Evolutionary conservation across 2,113 vertebrate species (phyloP).

Genomic region (Tamias sibiricus): DNA sequence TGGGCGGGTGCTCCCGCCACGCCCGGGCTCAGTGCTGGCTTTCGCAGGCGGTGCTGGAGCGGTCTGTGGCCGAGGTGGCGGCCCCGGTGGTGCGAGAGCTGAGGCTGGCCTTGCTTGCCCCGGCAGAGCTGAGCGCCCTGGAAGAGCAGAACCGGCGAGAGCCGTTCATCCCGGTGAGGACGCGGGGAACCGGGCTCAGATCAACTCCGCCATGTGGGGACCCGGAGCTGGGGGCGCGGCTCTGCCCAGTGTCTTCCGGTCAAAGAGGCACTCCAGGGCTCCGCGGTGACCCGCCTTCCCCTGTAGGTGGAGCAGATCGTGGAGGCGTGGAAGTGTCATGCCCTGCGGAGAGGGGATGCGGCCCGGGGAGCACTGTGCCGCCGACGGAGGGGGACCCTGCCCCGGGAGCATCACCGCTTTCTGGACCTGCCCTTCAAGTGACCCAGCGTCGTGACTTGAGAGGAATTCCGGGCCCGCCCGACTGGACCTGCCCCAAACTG

Average conservation of each 20-base stretch:
- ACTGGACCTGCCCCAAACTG: not conserved
- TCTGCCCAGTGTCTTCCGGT: not conserved
- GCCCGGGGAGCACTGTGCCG: conserved; percentile 66
- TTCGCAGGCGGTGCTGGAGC: conserved; percentile 87
- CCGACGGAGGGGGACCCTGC: conserved; percentile 80
- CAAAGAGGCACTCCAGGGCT: not conserved
- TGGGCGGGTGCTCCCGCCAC: not conserved
- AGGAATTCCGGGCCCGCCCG: too few species aligned
- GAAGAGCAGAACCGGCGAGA: conserved; percentile 88
- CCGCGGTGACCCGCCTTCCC: conserved; percentile 56
- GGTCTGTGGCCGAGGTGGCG: conserved; percentile 84
- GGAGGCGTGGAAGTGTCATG: conserved; percentile 86
- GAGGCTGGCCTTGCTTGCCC: conserved; percentile 87
- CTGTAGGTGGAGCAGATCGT: conserved; percentile 85
- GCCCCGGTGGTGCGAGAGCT: conserved; percentile 84
- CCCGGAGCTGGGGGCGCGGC: too few species aligned
- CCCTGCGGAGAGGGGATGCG: conserved; percentile 79
- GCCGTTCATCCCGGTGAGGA: conserved; percentile 87
- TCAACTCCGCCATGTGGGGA: not conserved
- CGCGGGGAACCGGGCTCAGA: conserved; percentile 6
- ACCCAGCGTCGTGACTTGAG: not conserved
- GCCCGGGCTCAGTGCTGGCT: not conserved
- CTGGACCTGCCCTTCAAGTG: conserved; percentile 74
- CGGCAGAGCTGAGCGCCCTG: conserved; percentile 86
- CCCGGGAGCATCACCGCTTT: conserved; percentile 83